A percentile compares a stretch with the other conserved stretches of the same genome.
Evolutionary conservation across 1,140 invertebrate genomes (phyloP).

Genomic region (Scaptodrosophila lebanonensis): DNA sequence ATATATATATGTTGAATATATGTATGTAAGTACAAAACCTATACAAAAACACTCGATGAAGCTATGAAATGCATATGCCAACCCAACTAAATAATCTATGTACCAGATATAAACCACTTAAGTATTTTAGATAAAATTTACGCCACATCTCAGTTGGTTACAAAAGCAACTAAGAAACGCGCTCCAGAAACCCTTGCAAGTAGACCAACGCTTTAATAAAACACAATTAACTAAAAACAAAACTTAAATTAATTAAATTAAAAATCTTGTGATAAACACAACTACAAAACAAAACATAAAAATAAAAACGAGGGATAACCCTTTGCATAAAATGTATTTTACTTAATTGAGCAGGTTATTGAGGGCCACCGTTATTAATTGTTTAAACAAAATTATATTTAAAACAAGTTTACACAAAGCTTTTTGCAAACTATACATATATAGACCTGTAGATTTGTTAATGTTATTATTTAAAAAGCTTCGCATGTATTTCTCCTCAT

Average conservation of each 20-base stretch:
- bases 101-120: conserved; percentile 37
- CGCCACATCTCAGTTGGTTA: no score
- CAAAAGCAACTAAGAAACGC: conserved; percentile 24
- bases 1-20: conserved; percentile 21
- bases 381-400: conserved; percentile 48
- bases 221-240: conserved; percentile 10
- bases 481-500: conserved; percentile 26
- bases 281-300: conserved; percentile 24
- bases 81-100: conserved; percentile 38
- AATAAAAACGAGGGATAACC: conserved; percentile 17
- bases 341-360: conserved; percentile 64
- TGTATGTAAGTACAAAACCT: conserved; percentile 30
- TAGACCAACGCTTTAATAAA: conserved; percentile 31
- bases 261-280: conserved; percentile 65
- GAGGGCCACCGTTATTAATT: conserved; percentile 64
- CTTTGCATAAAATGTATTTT: conserved; percentile 55
- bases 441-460: conserved; percentile 26
- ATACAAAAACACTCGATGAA: conserved; percentile 38
- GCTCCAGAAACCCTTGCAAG: conserved; percentile 29
- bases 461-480: conserved; percentile 5
- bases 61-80: conserved; percentile 41
- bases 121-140: conserved; percentile 72
- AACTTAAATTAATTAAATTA: conserved; percentile 52
- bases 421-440: conserved; percentile 34
- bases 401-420: conserved; percentile 33